phyloP scores from a whole-genome alignment of 2,888 invertebrate species.

The Erpobdella octoculata region DNA sequence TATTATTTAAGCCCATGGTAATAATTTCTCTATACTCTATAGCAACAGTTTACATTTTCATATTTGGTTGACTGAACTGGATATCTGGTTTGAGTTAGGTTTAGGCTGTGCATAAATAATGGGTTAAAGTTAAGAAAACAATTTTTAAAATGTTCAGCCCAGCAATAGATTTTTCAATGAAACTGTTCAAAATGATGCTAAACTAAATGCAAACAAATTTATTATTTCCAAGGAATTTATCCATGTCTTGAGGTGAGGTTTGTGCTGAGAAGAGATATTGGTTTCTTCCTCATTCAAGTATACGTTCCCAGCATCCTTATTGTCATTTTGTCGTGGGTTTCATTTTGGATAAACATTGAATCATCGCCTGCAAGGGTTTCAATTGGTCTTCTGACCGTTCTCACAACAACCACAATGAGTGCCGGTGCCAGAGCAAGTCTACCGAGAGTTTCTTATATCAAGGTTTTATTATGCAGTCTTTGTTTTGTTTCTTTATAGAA shows the following conservation, averaged over 20 bases:
- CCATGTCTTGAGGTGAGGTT: conserved; percentile 33
- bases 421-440: conserved; percentile 31
- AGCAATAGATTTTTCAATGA: not conserved
- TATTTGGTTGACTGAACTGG: too few species aligned
- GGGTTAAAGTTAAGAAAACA: too few species aligned
- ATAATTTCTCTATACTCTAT: too few species aligned
- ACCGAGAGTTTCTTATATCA: conserved; percentile 32
- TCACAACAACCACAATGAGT: conserved; percentile 32
- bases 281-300: conserved; percentile 38
- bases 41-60: too few species aligned
- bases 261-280: conserved; percentile 36
- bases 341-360: conserved; percentile 32
- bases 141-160: too few species aligned
- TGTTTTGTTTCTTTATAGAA: too few species aligned
- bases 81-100: too few species aligned
- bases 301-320: conserved; percentile 48
- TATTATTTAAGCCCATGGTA: too few species aligned
- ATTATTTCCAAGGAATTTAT: conserved; percentile 16
- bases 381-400: conserved; percentile 33
- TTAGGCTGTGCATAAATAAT: too few species aligned
- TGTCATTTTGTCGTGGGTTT: conserved; percentile 58
- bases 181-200: not conserved
- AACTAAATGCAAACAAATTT: too few species aligned
- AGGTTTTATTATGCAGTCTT: too few species aligned
- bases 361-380: conserved; percentile 32